phyloP scores from a whole-genome alignment of 1,140 invertebrate genomes.

The Dysdera silvatica region DNA sequence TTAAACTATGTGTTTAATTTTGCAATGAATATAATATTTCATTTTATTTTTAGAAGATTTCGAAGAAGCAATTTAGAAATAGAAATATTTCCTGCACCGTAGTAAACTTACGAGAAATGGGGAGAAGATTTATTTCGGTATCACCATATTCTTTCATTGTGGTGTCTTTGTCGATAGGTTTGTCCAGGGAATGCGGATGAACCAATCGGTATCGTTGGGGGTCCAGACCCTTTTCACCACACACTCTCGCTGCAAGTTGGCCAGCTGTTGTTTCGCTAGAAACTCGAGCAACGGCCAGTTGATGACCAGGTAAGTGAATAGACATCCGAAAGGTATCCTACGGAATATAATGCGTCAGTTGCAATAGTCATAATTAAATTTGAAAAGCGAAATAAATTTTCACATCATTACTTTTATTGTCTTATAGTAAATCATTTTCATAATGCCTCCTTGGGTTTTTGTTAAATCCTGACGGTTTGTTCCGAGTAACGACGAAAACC shows the following conservation, averaged over 20 bases:
- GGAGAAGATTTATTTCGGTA: conserved; percentile 32
- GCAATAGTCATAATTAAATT: neutral
- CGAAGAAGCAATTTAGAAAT: too few species aligned
- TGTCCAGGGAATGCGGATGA: neutral
- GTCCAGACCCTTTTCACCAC: conserved; percentile 69
- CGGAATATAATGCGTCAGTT: too few species aligned
- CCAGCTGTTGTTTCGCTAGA: conserved; percentile 57
- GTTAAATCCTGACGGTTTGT: too few species aligned
- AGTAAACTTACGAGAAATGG: conserved; percentile 27
- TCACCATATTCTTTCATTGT: conserved; percentile 29
- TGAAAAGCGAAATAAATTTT: neutral
- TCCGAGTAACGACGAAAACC: too few species aligned
- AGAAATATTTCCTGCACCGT: too few species aligned
- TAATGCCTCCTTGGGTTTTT: conserved; percentile 17
- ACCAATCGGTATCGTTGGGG: conserved; percentile 61
- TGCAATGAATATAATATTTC: too few species aligned
- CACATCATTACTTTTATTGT: neutral
- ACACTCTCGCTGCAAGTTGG: conserved; percentile 62
- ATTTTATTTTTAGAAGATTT: too few species aligned
- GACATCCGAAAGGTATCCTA: conserved; percentile 62
- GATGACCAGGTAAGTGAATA: conserved; percentile 72
- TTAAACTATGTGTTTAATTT: too few species aligned
- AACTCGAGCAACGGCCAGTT: conserved; percentile 66
- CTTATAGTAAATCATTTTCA: neutral
- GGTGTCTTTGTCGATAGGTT: conserved; percentile 17